These are phyloP conservation scores for Tetranychus truncatus DNA, from an alignment of 2,888 invertebrate species.

Conservation along the genomic window DNA sequence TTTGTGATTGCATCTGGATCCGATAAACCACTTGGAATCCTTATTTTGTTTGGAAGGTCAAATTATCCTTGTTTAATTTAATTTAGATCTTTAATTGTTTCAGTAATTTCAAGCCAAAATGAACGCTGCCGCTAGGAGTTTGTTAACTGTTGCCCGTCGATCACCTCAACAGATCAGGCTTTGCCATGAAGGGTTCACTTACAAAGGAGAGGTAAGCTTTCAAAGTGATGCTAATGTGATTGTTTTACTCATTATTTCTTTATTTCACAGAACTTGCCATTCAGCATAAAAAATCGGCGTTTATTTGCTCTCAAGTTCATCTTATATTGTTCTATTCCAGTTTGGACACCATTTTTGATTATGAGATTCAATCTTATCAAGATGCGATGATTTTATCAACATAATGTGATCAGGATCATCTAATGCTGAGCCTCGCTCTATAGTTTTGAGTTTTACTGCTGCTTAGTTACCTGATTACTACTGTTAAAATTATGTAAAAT, in stretches of 20 bases:
- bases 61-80: neutral
- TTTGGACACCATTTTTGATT: neutral
- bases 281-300: neutral
- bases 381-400: neutral
- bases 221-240: neutral
- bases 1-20: neutral
- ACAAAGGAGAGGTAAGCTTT: neutral
- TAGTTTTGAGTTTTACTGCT: neutral
- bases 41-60: neutral
- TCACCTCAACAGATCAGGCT: neutral
- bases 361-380: slow-evolving; percentile 1
- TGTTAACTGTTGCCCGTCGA: neutral
- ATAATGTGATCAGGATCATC: neutral
- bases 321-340: neutral
- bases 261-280: neutral
- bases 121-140: neutral
- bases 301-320: neutral
- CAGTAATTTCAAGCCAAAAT: neutral
- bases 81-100: neutral
- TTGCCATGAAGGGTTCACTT: neutral
- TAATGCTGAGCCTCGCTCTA: neutral
- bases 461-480: neutral
- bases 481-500: neutral
- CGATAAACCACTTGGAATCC: neutral
- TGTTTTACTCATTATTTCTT: neutral